phyloP scores from a whole-genome alignment of 2,888 invertebrate species.

The Phrixothrix hirtus region DNA sequence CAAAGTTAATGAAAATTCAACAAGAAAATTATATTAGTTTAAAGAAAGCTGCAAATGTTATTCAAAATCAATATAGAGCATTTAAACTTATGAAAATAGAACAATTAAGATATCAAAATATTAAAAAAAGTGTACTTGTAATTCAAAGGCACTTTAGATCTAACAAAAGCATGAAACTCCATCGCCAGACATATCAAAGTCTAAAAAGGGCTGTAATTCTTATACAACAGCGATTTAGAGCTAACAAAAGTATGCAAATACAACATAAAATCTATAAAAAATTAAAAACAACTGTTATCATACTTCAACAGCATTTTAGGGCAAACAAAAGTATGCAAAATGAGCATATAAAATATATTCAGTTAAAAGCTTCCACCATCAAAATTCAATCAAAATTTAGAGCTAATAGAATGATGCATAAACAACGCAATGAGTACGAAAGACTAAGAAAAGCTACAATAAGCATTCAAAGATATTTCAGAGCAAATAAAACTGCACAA shows the following conservation, averaged over 20 bases:
- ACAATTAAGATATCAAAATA: too few relatives aligned
- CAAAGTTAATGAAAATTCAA: conserved; percentile 38
- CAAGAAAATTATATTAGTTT: conserved; percentile 43
- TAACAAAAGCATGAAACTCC: conserved; percentile 4
- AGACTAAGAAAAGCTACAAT: conserved; percentile 39
- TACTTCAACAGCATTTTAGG: conserved; percentile 53
- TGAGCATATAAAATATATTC: too few relatives aligned
- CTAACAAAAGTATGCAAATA: conserved; percentile 14
- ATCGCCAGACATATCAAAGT: conserved; percentile 43
- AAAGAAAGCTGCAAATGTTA: conserved; percentile 52
- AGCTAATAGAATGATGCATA: conserved; percentile 4
- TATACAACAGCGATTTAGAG: conserved; percentile 46
- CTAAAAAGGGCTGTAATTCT: conserved; percentile 41
- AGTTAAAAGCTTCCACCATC: not conserved
- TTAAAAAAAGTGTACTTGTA: not conserved
- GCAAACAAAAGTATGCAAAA: conserved; percentile 40
- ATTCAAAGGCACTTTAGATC: not conserved
- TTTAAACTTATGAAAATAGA: conserved; percentile 42
- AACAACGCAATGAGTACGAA: conserved; percentile 41
- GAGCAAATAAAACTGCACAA: conserved; percentile 35
- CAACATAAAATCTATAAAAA: conserved; percentile 1
- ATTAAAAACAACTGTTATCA: conserved; percentile 33
- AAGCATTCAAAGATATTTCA: conserved; percentile 39
- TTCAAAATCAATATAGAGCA: conserved; percentile 57
- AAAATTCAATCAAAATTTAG: not conserved